Percentiles rank a stretch among this genome's conserved stretches.
phyloP scores from a whole-genome alignment of 2,888 invertebrate species.

The Dynastes tityus region DNA sequence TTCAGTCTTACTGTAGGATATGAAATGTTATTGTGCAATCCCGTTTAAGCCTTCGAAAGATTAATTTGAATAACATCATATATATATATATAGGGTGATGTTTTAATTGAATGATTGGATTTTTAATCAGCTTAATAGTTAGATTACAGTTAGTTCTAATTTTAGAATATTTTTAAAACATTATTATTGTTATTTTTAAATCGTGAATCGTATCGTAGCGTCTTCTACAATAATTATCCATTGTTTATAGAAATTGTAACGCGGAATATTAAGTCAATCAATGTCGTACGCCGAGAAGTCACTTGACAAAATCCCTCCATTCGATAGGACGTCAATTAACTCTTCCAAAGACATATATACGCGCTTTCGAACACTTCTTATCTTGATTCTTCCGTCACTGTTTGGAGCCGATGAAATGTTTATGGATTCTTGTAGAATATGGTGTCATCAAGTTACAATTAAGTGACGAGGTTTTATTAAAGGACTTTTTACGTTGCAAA shows the following conservation, averaged over 20 bases:
- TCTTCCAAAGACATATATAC: slow-evolving; percentile 70
- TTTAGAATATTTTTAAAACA: no score
- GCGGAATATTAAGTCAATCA: slow-evolving; percentile 71
- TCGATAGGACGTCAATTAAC: slow-evolving; percentile 72
- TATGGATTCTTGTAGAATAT: slow-evolving; percentile 68
- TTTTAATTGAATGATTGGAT: no score
- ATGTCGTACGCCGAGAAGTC: slow-evolving; percentile 65
- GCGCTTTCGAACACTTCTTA: slow-evolving; percentile 70
- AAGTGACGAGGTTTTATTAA: slow-evolving; percentile 58
- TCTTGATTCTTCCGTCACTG: slow-evolving; percentile 70
- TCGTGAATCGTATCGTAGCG: no score
- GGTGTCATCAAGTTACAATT: slow-evolving; percentile 67
- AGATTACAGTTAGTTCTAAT: no score
- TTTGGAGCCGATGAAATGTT: slow-evolving; percentile 67
- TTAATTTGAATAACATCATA: no score
- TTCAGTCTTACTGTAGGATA: background rate
- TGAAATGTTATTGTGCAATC: background rate
- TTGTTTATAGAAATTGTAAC: slow-evolving; percentile 70
- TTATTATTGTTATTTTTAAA: no score
- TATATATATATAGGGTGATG: no score
- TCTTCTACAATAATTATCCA: slow-evolving; percentile 60
- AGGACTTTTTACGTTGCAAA: slow-evolving; percentile 40
- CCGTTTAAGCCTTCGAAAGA: no score
- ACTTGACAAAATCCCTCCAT: slow-evolving; percentile 71
- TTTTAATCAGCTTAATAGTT: no score